Percentiles rank a stretch among this genome's conserved stretches.
These are phyloP conservation scores for Ceratina calcarata DNA, from an alignment of 1,140 invertebrate species.

Conservation along the genomic window DNA sequence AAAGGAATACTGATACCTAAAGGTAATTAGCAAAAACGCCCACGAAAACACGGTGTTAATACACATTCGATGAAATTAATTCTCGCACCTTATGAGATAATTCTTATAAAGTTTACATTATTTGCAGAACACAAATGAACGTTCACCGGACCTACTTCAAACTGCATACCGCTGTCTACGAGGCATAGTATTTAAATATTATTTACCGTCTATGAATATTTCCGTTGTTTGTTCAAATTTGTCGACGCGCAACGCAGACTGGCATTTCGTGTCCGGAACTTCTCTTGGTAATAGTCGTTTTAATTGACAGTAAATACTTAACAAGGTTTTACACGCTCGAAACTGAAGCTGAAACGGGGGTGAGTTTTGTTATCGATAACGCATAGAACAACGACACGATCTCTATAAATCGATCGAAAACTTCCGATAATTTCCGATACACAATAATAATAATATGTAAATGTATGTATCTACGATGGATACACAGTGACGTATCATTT, in stretches of 20 bases:
- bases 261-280: constrained; percentile 13
- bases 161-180: neutral
- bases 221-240: constrained; percentile 4
- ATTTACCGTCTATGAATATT: neutral
- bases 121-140: constrained; percentile 16
- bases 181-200: neutral
- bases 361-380: neutral
- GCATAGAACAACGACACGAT: neutral
- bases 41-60: neutral
- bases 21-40: constrained; percentile 40
- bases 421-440: no score
- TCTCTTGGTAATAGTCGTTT: constrained; percentile 17
- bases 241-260: neutral
- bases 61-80: neutral
- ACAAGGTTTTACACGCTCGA: neutral
- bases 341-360: neutral
- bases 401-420: neutral
- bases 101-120: constrained; percentile 24
- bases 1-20: constrained; percentile 59
- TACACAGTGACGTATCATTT: neutral
- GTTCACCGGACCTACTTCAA: constrained; percentile 24
- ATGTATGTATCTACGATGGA: neutral
- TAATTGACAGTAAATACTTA: constrained; percentile 59
- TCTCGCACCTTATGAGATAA: neutral
- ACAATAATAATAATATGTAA: no score